A percentile compares a stretch with the other conserved stretches of the same genome.
These are phyloP conservation scores for Sinella curviseta DNA, from an alignment of 1,140 invertebrate genomes.

Conservation along the genomic window DNA sequence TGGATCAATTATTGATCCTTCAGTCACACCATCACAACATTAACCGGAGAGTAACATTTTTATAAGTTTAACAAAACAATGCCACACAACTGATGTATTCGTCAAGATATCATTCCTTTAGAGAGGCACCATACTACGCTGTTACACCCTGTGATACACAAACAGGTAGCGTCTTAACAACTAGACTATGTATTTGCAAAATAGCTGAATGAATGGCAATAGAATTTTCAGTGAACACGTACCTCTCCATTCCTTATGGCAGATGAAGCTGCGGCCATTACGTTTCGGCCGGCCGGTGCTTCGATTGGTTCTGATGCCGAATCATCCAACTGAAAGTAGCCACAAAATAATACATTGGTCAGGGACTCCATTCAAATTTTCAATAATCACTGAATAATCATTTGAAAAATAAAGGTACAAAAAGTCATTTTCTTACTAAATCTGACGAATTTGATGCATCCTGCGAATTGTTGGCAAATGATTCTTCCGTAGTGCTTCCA, in stretches of 20 bases:
- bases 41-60: not conserved
- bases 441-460: conserved; percentile 16
- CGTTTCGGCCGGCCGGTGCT: not conserved
- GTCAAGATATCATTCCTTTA: not conserved
- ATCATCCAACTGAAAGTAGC: conserved; percentile 10
- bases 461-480: conserved; percentile 16
- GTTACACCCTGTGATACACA: conserved; percentile 3
- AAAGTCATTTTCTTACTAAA: not conserved
- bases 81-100: not conserved
- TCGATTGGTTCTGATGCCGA: not conserved
- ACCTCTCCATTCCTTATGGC: conserved; percentile 4
- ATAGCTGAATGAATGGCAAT: not conserved
- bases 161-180: not conserved
- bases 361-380: not conserved
- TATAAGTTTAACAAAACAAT: not conserved
- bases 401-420: too few species aligned
- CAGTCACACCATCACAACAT: conserved; percentile 13
- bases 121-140: not conserved
- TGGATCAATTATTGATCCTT: conserved; percentile 10
- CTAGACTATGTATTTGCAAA: not conserved
- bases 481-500: conserved; percentile 16
- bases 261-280: not conserved
- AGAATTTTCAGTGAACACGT: not conserved
- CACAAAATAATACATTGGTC: not conserved
- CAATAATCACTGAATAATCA: too few species aligned